A percentile compares a stretch with the other conserved stretches of the same genome.
Evolutionary conservation across 2,113 vertebrate genomes (phyloP).

Genomic region (Protobothrops mucrosquamatus): DNA sequence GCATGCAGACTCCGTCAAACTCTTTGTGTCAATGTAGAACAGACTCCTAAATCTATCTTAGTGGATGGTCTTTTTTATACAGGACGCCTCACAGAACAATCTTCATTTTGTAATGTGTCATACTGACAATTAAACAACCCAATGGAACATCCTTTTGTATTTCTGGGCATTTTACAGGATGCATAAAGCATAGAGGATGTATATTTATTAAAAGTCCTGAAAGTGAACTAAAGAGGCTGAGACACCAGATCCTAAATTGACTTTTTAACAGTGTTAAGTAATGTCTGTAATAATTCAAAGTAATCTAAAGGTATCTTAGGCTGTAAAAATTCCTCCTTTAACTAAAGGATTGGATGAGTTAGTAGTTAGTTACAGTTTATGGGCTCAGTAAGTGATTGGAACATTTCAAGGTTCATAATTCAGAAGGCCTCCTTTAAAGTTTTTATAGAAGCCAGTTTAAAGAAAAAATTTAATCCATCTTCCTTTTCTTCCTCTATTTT

Average conservation of each 20-base stretch:
- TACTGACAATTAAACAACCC: slow-evolving; percentile 82
- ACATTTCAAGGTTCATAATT: slow-evolving; percentile 61
- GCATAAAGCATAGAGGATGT: slow-evolving; percentile 71
- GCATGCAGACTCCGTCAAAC: slow-evolving; percentile 65
- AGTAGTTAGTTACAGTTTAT: slow-evolving; percentile 69
- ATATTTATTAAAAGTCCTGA: slow-evolving; percentile 65
- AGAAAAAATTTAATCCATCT: slow-evolving; percentile 43
- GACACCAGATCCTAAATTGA: slow-evolving; percentile 74
- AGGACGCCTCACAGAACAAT: slow-evolving; percentile 75
- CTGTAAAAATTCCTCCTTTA: slow-evolving; percentile 74
- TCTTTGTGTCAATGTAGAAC: slow-evolving; percentile 74
- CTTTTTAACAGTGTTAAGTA: slow-evolving; percentile 77
- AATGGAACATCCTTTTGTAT: slow-evolving; percentile 74
- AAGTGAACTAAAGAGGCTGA: slow-evolving; percentile 76
- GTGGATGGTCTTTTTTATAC: slow-evolving; percentile 69
- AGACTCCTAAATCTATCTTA: slow-evolving; percentile 59
- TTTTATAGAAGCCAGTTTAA: slow-evolving; percentile 46
- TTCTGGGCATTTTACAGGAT: slow-evolving; percentile 73
- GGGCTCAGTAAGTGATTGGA: slow-evolving; percentile 56
- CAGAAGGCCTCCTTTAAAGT: slow-evolving; percentile 64
- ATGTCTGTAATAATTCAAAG: slow-evolving; percentile 74
- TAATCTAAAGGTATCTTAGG: slow-evolving; percentile 62
- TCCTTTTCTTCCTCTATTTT: not conserved
- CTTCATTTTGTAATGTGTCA: slow-evolving; percentile 81
- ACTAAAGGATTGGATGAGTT: slow-evolving; percentile 74